phyloP scores from a whole-genome alignment of 2,113 vertebrate genomes.

The Capreolus pygargus region DNA sequence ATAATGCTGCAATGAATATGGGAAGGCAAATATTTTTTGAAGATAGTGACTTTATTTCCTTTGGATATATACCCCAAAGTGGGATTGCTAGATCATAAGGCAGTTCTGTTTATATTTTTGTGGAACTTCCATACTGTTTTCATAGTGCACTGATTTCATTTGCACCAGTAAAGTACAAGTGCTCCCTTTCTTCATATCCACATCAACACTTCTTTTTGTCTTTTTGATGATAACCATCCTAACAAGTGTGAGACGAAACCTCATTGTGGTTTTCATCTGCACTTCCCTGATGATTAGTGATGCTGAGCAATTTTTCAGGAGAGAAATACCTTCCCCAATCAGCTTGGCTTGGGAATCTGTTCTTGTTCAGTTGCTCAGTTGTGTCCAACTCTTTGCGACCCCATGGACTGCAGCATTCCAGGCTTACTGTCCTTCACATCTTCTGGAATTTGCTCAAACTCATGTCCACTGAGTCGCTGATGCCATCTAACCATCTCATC shows the following conservation, averaged over 20 bases:
- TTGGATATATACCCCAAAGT: background rate
- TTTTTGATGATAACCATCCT: background rate
- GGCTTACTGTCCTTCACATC: background rate
- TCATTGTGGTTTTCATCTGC: background rate
- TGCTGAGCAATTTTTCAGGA: background rate
- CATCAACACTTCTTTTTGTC: background rate
- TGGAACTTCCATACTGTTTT: background rate
- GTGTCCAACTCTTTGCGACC: background rate
- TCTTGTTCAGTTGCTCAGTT: accelerated
- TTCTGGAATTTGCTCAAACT: background rate
- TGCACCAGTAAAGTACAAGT: background rate
- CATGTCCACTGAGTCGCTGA: background rate
- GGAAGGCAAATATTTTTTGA: background rate
- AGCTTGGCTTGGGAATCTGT: background rate
- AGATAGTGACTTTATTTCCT: background rate
- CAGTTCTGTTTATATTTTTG: background rate
- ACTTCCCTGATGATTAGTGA: background rate
- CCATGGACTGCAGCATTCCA: background rate
- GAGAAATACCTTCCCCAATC: background rate
- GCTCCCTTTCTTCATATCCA: background rate
- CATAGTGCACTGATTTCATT: background rate
- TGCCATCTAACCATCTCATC: background rate
- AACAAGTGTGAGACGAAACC: background rate
- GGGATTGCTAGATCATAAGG: background rate
- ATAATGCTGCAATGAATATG: background rate